These are phyloP conservation scores for Plagodis pulveraria DNA, from an alignment of 2,888 invertebrate species.

Conservation along the genomic window DNA sequence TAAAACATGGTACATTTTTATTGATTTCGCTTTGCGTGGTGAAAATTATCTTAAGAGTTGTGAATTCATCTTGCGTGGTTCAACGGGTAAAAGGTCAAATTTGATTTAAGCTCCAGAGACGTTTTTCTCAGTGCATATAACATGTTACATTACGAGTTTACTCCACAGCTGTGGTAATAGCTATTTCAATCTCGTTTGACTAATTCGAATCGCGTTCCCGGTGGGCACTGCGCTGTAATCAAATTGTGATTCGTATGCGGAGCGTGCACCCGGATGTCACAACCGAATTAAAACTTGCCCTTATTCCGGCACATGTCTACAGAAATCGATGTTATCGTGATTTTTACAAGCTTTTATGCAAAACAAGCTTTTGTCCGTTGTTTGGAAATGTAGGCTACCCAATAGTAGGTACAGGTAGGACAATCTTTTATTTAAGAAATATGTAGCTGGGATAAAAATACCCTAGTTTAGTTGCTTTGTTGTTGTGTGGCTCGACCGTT, in stretches of 20 bases:
- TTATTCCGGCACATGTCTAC: slow-evolving; percentile 8
- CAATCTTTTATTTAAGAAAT: too few relatives aligned
- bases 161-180: slow-evolving; percentile 2
- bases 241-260: slow-evolving; percentile 20
- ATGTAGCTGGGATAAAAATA: too few relatives aligned
- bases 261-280: slow-evolving; percentile 11
- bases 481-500: too few relatives aligned
- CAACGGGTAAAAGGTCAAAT: too few relatives aligned
- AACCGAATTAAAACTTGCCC: slow-evolving; percentile 26
- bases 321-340: slow-evolving; percentile 1
- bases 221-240: slow-evolving; percentile 19
- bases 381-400: neutral
- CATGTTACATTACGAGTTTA: neutral
- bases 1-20: too few relatives aligned
- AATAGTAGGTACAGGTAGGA: neutral
- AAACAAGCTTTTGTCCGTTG: too few relatives aligned
- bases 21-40: too few relatives aligned
- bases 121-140: too few relatives aligned
- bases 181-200: slow-evolving; percentile 15
- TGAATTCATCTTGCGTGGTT: too few relatives aligned
- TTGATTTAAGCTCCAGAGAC: too few relatives aligned
- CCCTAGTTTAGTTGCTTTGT: too few relatives aligned
- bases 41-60: too few relatives aligned
- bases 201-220: slow-evolving; percentile 14
- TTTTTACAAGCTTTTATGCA: neutral